These are phyloP conservation scores for Tribolium madens DNA, from an alignment of 1,140 invertebrate species.

Conservation along the genomic window DNA sequence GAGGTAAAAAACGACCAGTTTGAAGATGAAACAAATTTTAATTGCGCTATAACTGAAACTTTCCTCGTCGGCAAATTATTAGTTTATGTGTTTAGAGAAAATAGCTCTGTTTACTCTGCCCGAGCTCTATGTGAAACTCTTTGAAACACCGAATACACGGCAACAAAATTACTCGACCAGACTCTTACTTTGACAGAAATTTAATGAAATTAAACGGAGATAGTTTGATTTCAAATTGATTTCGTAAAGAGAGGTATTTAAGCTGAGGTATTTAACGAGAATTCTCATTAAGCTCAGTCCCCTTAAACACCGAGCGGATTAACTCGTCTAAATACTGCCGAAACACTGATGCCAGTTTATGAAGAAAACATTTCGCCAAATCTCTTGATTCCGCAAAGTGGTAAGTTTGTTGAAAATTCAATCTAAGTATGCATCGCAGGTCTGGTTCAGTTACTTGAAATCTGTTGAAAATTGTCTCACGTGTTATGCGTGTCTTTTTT, in stretches of 20 bases:
- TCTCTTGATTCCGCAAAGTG: not conserved
- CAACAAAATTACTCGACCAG: no score
- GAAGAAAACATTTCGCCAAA: no score
- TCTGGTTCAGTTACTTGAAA: conserved; percentile 37
- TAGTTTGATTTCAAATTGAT: conserved; percentile 24
- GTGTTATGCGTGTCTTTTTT: conserved; percentile 10
- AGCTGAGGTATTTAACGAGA: not conserved
- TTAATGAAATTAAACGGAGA: conserved; percentile 16
- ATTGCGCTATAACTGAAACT: not conserved
- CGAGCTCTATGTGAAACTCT: no score
- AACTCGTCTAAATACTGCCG: not conserved
- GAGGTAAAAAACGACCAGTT: no score
- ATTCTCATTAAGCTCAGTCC: not conserved
- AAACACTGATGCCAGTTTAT: no score
- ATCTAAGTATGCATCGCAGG: no score
- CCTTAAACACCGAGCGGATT: not conserved
- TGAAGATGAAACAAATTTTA: no score
- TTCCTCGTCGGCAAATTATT: conserved; percentile 10
- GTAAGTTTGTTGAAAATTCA: conserved; percentile 28
- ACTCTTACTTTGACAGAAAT: not conserved
- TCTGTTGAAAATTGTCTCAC: conserved; percentile 10
- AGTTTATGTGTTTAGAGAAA: not conserved
- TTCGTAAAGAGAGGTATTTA: not conserved
- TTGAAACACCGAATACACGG: no score
- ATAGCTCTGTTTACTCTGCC: no score